Conservation (phyloP, 2,113 vertebrate genomes). For the Smithornis capensis region DNA sequence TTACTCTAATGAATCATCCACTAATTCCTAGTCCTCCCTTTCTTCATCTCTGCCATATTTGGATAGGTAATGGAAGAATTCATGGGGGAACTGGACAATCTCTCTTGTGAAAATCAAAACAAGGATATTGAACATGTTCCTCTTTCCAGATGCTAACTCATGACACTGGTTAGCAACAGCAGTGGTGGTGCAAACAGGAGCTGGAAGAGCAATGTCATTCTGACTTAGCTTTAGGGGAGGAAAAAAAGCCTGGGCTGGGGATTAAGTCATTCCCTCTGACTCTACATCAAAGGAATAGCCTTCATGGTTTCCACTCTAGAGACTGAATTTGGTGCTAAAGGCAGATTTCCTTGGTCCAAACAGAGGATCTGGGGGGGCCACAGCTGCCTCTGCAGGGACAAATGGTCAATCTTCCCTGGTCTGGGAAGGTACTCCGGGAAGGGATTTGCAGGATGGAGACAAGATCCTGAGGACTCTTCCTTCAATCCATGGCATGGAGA, state of each 20-base stretch:
- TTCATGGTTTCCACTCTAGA: not conserved
- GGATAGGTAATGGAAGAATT: not conserved
- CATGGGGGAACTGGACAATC: constrained; percentile 27
- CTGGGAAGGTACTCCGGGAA: not conserved
- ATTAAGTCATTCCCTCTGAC: constrained; percentile 22
- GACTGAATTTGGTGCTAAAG: not conserved
- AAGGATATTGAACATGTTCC: not conserved
- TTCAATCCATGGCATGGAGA: not conserved
- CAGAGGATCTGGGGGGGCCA: not conserved
- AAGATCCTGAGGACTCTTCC: not conserved
- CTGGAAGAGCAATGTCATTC: constrained; percentile 58
- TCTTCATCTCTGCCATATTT: not conserved
- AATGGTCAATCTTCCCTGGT: not conserved
- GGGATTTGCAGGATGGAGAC: not conserved
- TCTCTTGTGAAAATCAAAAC: not conserved
- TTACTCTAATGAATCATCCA: constrained; percentile 38
- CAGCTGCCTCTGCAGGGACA: not conserved
- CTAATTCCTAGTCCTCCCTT: constrained; percentile 8
- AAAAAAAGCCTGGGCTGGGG: not conserved
- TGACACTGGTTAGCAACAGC: constrained; percentile 53
- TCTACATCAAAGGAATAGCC: not conserved
- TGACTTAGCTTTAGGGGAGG: constrained; percentile 18
- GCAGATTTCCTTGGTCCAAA: not conserved
- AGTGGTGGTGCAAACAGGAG: constrained; percentile 31
- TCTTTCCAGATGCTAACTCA: constrained; percentile 56